Conservation (phyloP, 2,113 vertebrate species). For the Condylura cristata region DNA sequence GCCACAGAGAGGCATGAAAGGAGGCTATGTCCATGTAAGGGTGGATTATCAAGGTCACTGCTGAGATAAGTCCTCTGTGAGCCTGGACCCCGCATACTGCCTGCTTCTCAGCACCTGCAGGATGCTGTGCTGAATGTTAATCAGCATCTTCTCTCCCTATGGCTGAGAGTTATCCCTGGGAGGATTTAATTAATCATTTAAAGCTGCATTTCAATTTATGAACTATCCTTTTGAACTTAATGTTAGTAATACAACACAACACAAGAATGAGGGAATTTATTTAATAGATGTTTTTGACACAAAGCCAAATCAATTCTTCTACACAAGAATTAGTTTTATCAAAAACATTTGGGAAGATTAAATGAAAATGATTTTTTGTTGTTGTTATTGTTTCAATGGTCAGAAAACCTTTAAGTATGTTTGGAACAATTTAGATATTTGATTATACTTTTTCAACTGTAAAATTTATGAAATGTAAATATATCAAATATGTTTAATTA, state of each 20-base stretch:
- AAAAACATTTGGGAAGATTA: background rate
- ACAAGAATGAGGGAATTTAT: background rate
- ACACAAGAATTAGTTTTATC: background rate
- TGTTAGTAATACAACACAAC: background rate
- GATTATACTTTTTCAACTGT: background rate
- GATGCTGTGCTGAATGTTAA: too few relatives aligned
- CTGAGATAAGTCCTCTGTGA: background rate
- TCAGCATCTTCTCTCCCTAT: background rate
- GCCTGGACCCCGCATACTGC: background rate
- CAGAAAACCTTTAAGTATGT: background rate
- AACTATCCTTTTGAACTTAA: background rate
- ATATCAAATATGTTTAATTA: background rate
- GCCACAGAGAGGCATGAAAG: background rate
- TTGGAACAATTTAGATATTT: background rate
- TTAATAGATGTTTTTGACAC: background rate
- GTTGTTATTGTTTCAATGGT: background rate
- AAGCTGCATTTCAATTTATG: background rate
- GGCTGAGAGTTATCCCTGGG: background rate
- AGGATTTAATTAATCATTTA: background rate
- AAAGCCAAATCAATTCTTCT: background rate
- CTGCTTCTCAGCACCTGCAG: background rate
- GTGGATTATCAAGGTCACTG: background rate
- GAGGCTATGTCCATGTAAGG: background rate
- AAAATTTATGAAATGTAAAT: slow-evolving; percentile 16
- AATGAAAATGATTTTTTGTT: background rate